Conservation (phyloP, 2,113 vertebrate species). For the Embiotoca jacksoni region DNA sequence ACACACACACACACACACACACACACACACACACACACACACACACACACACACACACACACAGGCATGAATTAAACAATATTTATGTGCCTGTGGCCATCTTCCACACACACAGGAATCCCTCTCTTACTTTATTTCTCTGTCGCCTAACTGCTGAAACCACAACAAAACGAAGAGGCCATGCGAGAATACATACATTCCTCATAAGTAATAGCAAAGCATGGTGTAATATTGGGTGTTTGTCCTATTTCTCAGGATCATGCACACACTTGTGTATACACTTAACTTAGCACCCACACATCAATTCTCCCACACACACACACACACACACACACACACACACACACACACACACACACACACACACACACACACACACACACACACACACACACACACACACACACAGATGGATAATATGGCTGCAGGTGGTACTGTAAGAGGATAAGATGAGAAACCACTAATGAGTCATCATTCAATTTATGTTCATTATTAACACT, state of each 20-base stretch:
- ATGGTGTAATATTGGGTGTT: neutral
- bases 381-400: slow-evolving; percentile 4
- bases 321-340: neutral
- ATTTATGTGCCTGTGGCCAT: slow-evolving; percentile 25
- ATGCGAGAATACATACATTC: slow-evolving; percentile 14
- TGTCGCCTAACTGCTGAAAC: neutral
- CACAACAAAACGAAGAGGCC: slow-evolving; percentile 41
- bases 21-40: neutral
- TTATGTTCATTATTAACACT: slow-evolving; percentile 26
- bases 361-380: neutral
- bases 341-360: neutral
- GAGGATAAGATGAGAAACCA: slow-evolving; percentile 54
- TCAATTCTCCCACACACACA: neutral
- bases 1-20: slow-evolving; percentile 45
- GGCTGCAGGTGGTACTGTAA: slow-evolving; percentile 27
- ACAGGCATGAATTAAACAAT: slow-evolving; percentile 21
- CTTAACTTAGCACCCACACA: neutral
- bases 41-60: slow-evolving; percentile 14
- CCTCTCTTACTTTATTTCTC: neutral
- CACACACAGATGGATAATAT: slow-evolving; percentile 1
- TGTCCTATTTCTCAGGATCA: too few relatives aligned
- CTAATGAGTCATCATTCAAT: slow-evolving; percentile 57
- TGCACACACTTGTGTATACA: too few relatives aligned
- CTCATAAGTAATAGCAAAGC: neutral
- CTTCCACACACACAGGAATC: slow-evolving; percentile 44